These are phyloP conservation scores for Clarias magur DNA, from an alignment of 2,113 vertebrate species.

Conservation along the genomic window DNA sequence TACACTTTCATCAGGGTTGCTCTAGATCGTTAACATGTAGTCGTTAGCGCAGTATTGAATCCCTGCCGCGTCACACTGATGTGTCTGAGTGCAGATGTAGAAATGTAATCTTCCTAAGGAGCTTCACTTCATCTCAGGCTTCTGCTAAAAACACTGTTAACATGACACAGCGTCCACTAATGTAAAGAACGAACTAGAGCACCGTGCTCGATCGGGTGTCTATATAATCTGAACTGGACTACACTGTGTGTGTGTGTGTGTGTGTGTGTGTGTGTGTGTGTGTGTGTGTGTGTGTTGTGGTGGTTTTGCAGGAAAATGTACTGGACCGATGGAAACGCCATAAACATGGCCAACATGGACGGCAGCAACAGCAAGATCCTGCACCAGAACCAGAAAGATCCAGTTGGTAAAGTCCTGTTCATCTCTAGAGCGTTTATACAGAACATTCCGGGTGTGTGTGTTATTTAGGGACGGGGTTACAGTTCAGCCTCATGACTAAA, in stretches of 20 bases:
- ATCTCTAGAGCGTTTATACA: neutral
- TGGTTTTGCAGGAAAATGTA: conserved; percentile 77
- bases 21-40: too few relatives aligned
- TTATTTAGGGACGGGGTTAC: neutral
- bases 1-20: too few relatives aligned
- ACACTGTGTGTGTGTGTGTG: neutral
- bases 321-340: conserved; percentile 86
- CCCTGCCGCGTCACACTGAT: too few relatives aligned
- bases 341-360: conserved; percentile 89
- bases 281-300: conserved; percentile 4
- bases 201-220: neutral
- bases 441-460: neutral
- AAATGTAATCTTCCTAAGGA: too few relatives aligned
- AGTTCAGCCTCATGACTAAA: neutral
- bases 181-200: neutral
- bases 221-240: neutral
- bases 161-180: neutral
- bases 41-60: too few relatives aligned
- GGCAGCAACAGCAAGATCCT: conserved; percentile 88
- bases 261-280: too few relatives aligned
- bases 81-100: too few relatives aligned
- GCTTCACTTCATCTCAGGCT: neutral
- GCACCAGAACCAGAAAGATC: conserved; percentile 86
- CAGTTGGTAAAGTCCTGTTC: conserved; percentile 72
- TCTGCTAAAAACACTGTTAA: neutral